phyloP scores from a whole-genome alignment of 2,797 vertebrate species.

The Cuniculus paca region DNA sequence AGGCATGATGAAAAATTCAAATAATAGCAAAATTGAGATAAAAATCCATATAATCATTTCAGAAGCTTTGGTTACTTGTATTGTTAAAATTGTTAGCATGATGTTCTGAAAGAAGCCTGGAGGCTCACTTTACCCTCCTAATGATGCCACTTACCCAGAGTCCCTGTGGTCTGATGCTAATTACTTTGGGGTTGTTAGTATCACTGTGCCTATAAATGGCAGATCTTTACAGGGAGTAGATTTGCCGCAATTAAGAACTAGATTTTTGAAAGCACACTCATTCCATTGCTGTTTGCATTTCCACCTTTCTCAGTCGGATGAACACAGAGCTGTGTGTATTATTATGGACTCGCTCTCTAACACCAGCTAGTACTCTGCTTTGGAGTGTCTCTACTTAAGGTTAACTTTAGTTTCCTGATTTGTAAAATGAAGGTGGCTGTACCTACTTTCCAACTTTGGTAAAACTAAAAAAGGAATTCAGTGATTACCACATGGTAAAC shows the following conservation, averaged over 20 bases:
- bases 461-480: not conserved
- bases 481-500: not conserved
- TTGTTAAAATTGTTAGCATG: not conserved
- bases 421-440: slow-evolving; percentile 5
- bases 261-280: slow-evolving; percentile 69
- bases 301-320: slow-evolving; percentile 13
- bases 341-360: slow-evolving; percentile 47
- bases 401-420: slow-evolving; percentile 8
- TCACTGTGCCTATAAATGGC: slow-evolving; percentile 73
- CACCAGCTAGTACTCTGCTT: not conserved
- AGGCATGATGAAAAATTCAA: not conserved
- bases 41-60: slow-evolving; percentile 40
- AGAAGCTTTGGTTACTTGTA: slow-evolving; percentile 33
- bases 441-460: not conserved
- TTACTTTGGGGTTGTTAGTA: slow-evolving; percentile 73
- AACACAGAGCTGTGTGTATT: not conserved
- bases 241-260: slow-evolving; percentile 79
- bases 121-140: slow-evolving; percentile 34
- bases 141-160: slow-evolving; percentile 49
- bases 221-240: slow-evolving; percentile 80
- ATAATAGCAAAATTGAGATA: slow-evolving; percentile 6
- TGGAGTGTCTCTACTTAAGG: not conserved
- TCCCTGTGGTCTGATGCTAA: slow-evolving; percentile 72
- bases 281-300: slow-evolving; percentile 42
- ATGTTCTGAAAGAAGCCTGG: slow-evolving; percentile 4